These are phyloP conservation scores for Nyctalus aviator DNA, from an alignment of 2,797 vertebrate species.

Conservation along the genomic window DNA sequence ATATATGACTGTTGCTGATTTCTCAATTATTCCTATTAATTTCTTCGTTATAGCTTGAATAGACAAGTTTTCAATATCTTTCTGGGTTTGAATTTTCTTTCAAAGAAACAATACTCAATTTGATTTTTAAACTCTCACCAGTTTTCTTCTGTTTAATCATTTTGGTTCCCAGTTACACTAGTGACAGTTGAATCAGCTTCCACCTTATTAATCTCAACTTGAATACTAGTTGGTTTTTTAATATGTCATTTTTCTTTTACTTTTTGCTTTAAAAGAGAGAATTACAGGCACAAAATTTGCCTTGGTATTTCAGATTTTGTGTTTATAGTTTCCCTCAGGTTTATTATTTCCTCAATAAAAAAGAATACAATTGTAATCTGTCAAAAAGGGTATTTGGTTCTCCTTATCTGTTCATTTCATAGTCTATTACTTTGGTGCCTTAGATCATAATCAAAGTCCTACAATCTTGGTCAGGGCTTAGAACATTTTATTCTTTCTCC, in stretches of 20 bases:
- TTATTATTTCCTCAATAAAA: not conserved
- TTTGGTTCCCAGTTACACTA: not conserved
- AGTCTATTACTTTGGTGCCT: too few species aligned
- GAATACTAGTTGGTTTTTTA: constrained; percentile 2
- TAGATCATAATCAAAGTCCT: not conserved
- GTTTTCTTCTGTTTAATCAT: not conserved
- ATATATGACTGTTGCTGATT: not conserved
- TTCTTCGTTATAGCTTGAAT: not conserved
- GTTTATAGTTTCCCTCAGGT: not conserved
- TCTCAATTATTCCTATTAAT: not conserved
- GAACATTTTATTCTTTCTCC: not conserved
- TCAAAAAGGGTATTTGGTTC: not conserved
- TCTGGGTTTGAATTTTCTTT: not conserved
- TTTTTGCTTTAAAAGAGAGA: not conserved
- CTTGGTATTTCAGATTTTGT: not conserved
- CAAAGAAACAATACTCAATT: not conserved
- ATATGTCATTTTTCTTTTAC: not conserved
- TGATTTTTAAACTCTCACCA: not conserved
- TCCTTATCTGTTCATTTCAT: not conserved
- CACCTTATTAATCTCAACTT: not conserved
- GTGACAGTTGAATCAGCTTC: not conserved
- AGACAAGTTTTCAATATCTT: not conserved
- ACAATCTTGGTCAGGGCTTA: not conserved
- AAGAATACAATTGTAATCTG: not conserved
- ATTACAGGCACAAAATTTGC: not conserved